These are phyloP conservation scores for Tragelaphus buxtoni DNA, from an alignment of 2,113 vertebrate species.

Conservation along the genomic window DNA sequence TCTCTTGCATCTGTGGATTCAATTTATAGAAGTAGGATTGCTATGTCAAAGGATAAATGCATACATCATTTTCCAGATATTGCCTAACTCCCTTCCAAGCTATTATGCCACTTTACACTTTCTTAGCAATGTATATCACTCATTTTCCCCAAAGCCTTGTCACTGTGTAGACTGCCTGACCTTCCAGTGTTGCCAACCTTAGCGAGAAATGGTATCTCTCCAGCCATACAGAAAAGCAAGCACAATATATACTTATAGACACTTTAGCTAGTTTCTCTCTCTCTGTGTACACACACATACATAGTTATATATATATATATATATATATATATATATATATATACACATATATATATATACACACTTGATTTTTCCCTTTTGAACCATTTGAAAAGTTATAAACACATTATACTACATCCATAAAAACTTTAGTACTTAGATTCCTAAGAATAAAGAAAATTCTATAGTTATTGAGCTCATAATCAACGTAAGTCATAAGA, in stretches of 20 bases:
- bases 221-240: not conserved
- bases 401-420: not conserved
- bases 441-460: not conserved
- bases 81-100: not conserved
- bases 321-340: no score
- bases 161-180: not conserved
- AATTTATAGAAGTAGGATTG: not conserved
- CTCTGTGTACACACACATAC: not conserved
- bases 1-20: not conserved
- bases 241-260: not conserved
- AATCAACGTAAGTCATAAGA: not conserved
- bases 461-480: not conserved
- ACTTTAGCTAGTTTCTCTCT: not conserved
- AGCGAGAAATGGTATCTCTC: not conserved
- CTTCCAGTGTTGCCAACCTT: not conserved
- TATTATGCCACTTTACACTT: not conserved
- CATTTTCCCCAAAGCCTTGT: not conserved
- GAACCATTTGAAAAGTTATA: not conserved
- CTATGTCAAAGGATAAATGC: not conserved
- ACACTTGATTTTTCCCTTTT: not conserved
- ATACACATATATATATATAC: not conserved
- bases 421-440: not conserved
- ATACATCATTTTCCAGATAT: not conserved
- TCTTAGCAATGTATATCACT: not conserved
- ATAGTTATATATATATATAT: not conserved